Evolutionary conservation across 2,888 invertebrate genomes (phyloP), one percentile per base, ranked within the genome.

Genomic region (Acronicta alni): DNA sequence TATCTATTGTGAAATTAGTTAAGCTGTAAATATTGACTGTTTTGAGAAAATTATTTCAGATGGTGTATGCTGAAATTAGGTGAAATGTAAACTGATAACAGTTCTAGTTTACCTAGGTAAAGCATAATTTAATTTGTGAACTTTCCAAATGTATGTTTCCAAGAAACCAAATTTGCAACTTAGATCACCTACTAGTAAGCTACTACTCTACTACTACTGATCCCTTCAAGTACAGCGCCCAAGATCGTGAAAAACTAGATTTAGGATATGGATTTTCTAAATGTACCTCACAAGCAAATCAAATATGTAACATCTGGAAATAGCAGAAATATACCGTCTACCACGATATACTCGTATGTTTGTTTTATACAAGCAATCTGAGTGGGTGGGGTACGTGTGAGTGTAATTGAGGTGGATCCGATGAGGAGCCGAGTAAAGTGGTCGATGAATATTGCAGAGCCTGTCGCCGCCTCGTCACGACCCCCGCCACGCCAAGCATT

Each of bases 361-460:
- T 72, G 62, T 68, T 73, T 63, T 51, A 72, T 67, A 62, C 49
- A 58, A 62, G 68, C 73, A 72, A 67, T 70, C 65, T 69, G 71
- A 69, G 64, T 69, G 65, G 64, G 65, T 66, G 65, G 67, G 67
- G 57, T 53, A 57, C 69, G 76, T 72, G 78, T 72, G 74, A 72
- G 82, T 78, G 82, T 82, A 83, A 84, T 82, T 81, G 82, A 82
- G 80, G 79, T 71, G 73, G 77, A 81, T 75, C 72, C 70, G 61
- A 74, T 72, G 76, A 76, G 74, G 77, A 75, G 77, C 81, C 78
- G 84, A 81, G 88, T 85, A 87, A 89, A 89, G 91, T 89, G 88
- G 85, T 81, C 80, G 82, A 85, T 92, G 91, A 93, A 92, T 92
- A 91, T 91, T 92, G 87, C 87, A 92, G 77, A 72, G 79, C 80